phyloP scores from a whole-genome alignment of 2,888 invertebrate genomes.

The Dynastes grantii region DNA sequence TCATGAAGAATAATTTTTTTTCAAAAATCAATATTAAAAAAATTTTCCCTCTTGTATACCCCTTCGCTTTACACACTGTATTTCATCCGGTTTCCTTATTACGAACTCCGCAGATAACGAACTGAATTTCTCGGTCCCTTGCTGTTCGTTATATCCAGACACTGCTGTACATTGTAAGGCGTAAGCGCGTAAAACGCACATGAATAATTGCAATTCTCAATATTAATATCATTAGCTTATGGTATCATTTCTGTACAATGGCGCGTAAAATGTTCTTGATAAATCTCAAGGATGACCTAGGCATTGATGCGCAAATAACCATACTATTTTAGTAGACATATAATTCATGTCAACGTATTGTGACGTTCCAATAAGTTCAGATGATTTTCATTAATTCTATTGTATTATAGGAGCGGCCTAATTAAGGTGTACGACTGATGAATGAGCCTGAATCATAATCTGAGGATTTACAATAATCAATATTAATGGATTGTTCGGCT shows the following conservation, averaged over 20 bases:
- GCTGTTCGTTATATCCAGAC: no score
- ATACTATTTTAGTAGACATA: conserved; percentile 58
- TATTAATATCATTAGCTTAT: conserved; percentile 42
- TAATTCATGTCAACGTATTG: conserved; percentile 58
- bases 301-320: conserved; percentile 62
- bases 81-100: no score
- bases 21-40: no score
- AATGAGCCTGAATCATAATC: conserved; percentile 45
- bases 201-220: conserved; percentile 21
- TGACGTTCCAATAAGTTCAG: conserved; percentile 53
- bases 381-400: conserved; percentile 51
- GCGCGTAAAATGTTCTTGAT: conserved; percentile 53
- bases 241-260: conserved; percentile 25
- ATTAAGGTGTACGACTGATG: conserved; percentile 50
- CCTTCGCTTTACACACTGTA: no score
- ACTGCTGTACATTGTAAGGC: no score
- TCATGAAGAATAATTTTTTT: no score
- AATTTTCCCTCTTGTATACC: no score
- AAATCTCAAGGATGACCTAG: conserved; percentile 60
- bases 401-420: conserved; percentile 51
- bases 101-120: no score
- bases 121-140: no score
- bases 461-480: conserved; percentile 36
- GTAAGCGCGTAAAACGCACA: conserved; percentile 11
- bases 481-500: conserved; percentile 40